Evolutionary conservation across 1,140 invertebrate species (phyloP).

Genomic region (Plectrocnemia conspersa): DNA sequence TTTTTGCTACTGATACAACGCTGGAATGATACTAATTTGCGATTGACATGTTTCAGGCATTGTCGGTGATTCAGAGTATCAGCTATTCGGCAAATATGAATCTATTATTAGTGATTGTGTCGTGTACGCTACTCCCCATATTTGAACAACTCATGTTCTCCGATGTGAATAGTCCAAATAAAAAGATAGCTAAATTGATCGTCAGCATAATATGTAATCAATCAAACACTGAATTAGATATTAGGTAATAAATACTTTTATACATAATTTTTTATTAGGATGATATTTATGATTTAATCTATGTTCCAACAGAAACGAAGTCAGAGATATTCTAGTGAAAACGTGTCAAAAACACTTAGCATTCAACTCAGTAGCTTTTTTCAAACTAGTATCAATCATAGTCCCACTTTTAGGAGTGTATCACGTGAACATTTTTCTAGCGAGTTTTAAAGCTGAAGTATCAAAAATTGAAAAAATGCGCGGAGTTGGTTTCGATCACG

Average conservation of each 20-base stretch:
- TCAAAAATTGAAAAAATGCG: slow-evolving; percentile 33
- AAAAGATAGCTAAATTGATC: slow-evolving; percentile 27
- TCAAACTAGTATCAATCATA: slow-evolving; percentile 22
- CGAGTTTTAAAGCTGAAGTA: slow-evolving; percentile 24
- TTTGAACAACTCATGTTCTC: slow-evolving; percentile 34
- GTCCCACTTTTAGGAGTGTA: slow-evolving; percentile 5
- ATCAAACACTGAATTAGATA: slow-evolving; percentile 17
- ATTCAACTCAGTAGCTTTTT: slow-evolving; percentile 30
- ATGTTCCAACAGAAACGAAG: not conserved
- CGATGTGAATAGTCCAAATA: slow-evolving; percentile 28
- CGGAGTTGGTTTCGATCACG: slow-evolving; percentile 32
- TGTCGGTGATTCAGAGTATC: slow-evolving; percentile 25
- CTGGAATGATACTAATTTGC: not conserved
- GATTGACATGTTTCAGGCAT: slow-evolving; percentile 19
- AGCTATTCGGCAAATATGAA: slow-evolving; percentile 15
- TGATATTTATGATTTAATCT: slow-evolving; percentile 1
- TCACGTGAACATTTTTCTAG: slow-evolving; percentile 18
- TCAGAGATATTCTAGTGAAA: slow-evolving; percentile 23
- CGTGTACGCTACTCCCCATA: slow-evolving; percentile 17
- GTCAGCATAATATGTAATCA: slow-evolving; percentile 23
- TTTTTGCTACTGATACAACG: not conserved
- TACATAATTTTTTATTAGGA: slow-evolving; percentile 1
- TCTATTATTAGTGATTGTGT: slow-evolving; percentile 21
- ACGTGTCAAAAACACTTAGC: slow-evolving; percentile 31
- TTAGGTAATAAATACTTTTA: slow-evolving; percentile 14